Percentiles rank a stretch among this genome's conserved stretches.
phyloP scores from a whole-genome alignment of 2,113 vertebrate genomes.

The Callocephalon fimbriatum region DNA sequence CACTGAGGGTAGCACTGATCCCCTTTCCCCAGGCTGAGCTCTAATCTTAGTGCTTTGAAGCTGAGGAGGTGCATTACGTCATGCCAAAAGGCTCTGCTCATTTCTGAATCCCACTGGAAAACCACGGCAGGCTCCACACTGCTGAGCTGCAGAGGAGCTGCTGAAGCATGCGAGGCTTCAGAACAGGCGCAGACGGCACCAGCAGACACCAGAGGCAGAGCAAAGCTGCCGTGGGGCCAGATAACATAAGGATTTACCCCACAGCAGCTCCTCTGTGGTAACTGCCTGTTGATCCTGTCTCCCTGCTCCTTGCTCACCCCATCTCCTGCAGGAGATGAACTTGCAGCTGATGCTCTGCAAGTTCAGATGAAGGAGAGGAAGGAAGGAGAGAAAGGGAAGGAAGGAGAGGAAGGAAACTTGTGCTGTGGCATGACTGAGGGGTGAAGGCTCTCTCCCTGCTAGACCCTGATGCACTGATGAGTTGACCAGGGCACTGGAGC shows the following conservation, averaged over 20 bases:
- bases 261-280: neutral
- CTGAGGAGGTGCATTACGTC: neutral
- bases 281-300: neutral
- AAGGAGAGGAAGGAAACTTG: neutral
- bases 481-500: neutral
- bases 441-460: neutral
- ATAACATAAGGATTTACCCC: neutral
- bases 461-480: neutral
- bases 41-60: slow-evolving; percentile 34
- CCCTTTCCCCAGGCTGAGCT: neutral
- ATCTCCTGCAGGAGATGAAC: neutral
- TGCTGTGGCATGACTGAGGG: neutral
- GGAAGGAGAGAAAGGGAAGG: neutral
- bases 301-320: neutral
- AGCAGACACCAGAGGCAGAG: neutral
- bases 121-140: neutral
- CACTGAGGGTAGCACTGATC: slow-evolving; percentile 2
- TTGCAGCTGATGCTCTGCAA: neutral
- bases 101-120: neutral
- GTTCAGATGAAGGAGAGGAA: neutral
- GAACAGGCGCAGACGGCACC: neutral
- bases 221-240: neutral
- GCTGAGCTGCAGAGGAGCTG: neutral
- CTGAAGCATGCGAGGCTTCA: neutral
- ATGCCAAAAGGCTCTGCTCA: neutral